Evolutionary conservation across 2,888 invertebrate genomes (phyloP).

Genomic region (Pachliopta kotzebuea): DNA sequence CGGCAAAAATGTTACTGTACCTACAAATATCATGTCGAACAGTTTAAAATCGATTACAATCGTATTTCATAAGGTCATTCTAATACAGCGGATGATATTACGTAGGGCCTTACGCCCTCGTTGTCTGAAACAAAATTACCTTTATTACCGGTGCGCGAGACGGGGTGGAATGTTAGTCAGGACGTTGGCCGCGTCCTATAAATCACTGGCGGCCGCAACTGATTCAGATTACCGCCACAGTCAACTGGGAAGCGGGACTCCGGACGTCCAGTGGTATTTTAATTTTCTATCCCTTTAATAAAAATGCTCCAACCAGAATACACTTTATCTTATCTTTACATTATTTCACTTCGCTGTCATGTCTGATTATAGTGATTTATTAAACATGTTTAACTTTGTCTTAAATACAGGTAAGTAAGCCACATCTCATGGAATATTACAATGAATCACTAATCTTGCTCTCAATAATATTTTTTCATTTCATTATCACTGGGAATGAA

Average conservation of each 20-base stretch:
- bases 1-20: too few relatives aligned
- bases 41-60: constrained; percentile 17
- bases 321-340: constrained; percentile 19
- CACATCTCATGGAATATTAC: too few relatives aligned
- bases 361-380: constrained; percentile 14
- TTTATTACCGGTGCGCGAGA: constrained; percentile 58
- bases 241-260: constrained; percentile 38
- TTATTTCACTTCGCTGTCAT: constrained; percentile 15
- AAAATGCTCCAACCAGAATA: constrained; percentile 26
- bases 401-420: too few relatives aligned
- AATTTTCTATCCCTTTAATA: constrained; percentile 28
- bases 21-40: neutral
- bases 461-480: too few relatives aligned
- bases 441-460: too few relatives aligned
- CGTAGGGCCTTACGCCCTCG: constrained; percentile 30
- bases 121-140: constrained; percentile 60
- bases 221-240: constrained; percentile 69
- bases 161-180: constrained; percentile 55
- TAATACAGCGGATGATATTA: constrained; percentile 20
- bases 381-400: neutral
- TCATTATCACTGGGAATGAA: too few relatives aligned
- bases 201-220: constrained; percentile 69
- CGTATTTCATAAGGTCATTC: constrained; percentile 21
- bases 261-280: constrained; percentile 36
- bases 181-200: constrained; percentile 62